Conservation (phyloP, 2,113 vertebrate genomes). For the Pelecanus crispus region DNA sequence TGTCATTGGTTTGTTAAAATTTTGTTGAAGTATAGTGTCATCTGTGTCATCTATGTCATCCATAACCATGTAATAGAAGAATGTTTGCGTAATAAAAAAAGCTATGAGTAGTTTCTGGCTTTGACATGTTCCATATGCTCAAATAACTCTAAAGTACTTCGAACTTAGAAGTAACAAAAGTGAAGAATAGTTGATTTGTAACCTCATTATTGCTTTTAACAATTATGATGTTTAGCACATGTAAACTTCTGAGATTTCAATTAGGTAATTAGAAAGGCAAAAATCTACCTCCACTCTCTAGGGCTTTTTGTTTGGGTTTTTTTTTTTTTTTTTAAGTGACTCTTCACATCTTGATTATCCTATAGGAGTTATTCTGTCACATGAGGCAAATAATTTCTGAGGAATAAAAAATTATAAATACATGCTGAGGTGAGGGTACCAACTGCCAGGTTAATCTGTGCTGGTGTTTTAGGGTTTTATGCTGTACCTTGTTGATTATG, state of each 20-base stretch:
- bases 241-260: background rate
- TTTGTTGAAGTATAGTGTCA: background rate
- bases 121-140: background rate
- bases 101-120: background rate
- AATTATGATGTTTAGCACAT: background rate
- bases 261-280: background rate
- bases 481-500: background rate
- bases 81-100: background rate
- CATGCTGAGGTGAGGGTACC: background rate
- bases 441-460: background rate
- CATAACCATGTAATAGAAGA: background rate
- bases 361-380: background rate
- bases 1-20: background rate
- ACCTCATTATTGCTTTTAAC: background rate
- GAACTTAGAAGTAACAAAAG: background rate
- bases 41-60: background rate
- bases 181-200: background rate
- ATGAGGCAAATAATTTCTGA: background rate
- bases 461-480: background rate
- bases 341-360: background rate
- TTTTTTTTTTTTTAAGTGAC: background rate
- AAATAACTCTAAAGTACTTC: background rate
- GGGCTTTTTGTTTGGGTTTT: background rate
- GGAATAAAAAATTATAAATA: background rate
- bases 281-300: background rate